A percentile compares a stretch with the other conserved stretches of the same genome.
Evolutionary conservation across 2,797 vertebrate genomes (phyloP).

Genomic region (Rhinatrema bivittatum): DNA sequence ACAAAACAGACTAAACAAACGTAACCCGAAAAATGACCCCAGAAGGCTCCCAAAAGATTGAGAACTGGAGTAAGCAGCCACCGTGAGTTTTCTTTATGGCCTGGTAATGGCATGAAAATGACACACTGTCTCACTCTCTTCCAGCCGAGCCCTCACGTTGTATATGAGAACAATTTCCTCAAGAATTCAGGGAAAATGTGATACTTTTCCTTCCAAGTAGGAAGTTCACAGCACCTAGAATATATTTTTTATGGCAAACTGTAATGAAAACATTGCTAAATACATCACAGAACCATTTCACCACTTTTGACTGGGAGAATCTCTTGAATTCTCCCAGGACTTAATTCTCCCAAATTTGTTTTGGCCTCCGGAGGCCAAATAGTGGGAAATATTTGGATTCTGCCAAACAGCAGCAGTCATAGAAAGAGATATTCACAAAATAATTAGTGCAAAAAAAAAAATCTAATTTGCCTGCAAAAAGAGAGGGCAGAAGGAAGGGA

Average conservation of each 20-base stretch:
- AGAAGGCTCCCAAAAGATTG: constrained; percentile 48
- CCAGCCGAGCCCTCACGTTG: constrained; percentile 55
- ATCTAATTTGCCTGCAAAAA: too few species aligned
- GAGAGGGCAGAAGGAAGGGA: too few species aligned
- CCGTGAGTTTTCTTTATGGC: constrained; percentile 61
- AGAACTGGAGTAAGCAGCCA: constrained; percentile 44
- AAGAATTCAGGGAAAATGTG: constrained; percentile 70
- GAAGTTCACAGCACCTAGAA: constrained; percentile 42
- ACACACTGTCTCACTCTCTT: constrained; percentile 61
- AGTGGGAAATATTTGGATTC: too few species aligned
- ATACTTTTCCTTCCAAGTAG: constrained; percentile 69
- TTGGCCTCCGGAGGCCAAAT: too few species aligned
- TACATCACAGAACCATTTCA: background rate
- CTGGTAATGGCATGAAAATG: constrained; percentile 68
- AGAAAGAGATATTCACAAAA: too few species aligned
- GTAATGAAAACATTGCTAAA: constrained; percentile 18
- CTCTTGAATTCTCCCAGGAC: constrained; percentile 9
- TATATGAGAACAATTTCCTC: constrained; percentile 79
- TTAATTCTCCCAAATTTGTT: too few species aligned
- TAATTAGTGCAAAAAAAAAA: too few species aligned
- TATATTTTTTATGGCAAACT: constrained; percentile 29
- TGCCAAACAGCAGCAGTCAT: too few species aligned
- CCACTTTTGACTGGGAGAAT: constrained; percentile 20
- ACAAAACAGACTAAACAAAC: constrained; percentile 62
- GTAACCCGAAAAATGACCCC: constrained; percentile 41